These are phyloP conservation scores for Pseudoips prasinana DNA, from an alignment of 2,888 invertebrate species.

Conservation along the genomic window DNA sequence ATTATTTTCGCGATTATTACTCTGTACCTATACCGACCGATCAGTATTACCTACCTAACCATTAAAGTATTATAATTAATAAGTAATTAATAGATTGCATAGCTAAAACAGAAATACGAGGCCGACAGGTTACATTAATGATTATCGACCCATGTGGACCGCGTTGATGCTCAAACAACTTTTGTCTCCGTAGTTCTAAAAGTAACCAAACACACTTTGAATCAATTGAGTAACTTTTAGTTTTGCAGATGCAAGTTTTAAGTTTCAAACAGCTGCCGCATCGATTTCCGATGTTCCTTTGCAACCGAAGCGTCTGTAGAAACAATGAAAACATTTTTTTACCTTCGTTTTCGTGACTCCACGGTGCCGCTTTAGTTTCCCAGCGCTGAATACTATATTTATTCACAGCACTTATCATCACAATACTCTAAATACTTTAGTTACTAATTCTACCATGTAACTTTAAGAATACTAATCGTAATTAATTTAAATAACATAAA, in stretches of 20 bases:
- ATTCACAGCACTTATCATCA: conserved; percentile 81
- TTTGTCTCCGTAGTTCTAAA: conserved; percentile 6
- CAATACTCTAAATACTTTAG: conserved; percentile 67
- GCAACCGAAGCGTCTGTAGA: conserved; percentile 53
- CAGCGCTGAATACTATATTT: conserved; percentile 75
- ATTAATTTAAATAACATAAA: conserved; percentile 63
- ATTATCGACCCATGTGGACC: conserved; percentile 60
- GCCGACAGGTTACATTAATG: conserved; percentile 38
- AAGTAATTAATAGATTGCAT: no score
- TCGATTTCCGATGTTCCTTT: conserved; percentile 51
- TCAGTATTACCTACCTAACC: no score
- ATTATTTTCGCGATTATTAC: no score
- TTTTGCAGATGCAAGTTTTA: conserved; percentile 5
- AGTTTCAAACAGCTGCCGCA: conserved; percentile 11
- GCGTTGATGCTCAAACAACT: conserved; percentile 17
- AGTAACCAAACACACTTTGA: conserved; percentile 9
- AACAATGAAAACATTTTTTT: conserved; percentile 72
- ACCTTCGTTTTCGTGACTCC: conserved; percentile 83
- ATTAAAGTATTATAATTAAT: no score
- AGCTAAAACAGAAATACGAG: no score
- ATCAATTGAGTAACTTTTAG: not conserved
- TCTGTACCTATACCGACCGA: no score
- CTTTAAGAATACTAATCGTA: conserved; percentile 43
- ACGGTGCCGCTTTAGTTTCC: conserved; percentile 82
- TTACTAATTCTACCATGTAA: conserved; percentile 69